Evolutionary conservation across 23 tunicate genomes (phyloP).

Genomic region (Ciona savignyi): DNA sequence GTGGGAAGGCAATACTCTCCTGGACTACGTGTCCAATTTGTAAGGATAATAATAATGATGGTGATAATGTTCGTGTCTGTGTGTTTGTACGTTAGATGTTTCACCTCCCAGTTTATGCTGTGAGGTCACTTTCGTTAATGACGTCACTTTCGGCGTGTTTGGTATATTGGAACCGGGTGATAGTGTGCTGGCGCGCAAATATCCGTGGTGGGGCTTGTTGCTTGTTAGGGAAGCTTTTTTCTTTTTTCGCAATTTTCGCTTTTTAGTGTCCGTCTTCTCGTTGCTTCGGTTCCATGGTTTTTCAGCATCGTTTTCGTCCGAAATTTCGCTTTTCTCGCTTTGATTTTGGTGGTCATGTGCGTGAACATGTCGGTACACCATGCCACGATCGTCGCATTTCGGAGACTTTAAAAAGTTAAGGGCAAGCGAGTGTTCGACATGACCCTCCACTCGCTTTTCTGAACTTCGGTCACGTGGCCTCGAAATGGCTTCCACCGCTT

Average conservation of each 20-base stretch:
- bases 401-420: background rate
- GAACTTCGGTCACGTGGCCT: background rate
- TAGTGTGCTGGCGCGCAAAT: conserved; percentile 16
- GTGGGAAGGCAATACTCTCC: too few relatives aligned
- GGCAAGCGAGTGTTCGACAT: background rate
- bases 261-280: background rate
- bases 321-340: background rate
- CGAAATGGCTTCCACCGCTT: conserved; percentile 9
- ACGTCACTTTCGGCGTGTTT: conserved; percentile 10
- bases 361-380: background rate
- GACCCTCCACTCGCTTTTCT: background rate
- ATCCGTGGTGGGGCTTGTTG: conserved; percentile 9
- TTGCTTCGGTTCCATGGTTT: background rate
- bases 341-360: background rate
- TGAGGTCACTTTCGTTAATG: background rate
- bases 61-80: conserved; percentile 38
- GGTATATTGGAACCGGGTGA: conserved; percentile 19
- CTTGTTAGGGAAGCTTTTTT: background rate
- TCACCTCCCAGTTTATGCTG: background rate
- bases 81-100: conserved; percentile 5
- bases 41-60: conserved; percentile 38
- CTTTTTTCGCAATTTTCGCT: conserved; percentile 10
- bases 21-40: conserved; percentile 15
- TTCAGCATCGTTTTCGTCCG: background rate
- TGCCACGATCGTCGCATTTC: background rate